Conservation (phyloP, 1,140 invertebrate species). For the Neodiprion fabricii region DNA sequence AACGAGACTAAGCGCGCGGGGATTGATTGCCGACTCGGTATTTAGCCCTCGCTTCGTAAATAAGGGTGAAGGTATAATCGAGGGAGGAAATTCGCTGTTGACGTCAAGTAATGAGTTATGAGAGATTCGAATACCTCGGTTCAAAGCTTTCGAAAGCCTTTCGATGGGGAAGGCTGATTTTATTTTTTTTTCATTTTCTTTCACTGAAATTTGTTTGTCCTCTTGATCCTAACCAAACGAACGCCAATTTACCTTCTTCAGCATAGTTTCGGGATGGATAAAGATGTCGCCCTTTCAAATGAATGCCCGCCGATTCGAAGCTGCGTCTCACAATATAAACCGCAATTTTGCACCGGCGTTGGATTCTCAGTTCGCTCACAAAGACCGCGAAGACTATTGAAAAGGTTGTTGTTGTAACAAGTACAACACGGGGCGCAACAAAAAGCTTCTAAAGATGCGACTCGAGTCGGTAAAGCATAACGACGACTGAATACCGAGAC, state of each 20-base stretch:
- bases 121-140: constrained; percentile 34
- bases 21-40: constrained; percentile 39
- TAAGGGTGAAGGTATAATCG: constrained; percentile 26
- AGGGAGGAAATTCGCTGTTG: constrained; percentile 20
- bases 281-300: no score
- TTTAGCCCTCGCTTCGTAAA: constrained; percentile 35
- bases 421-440: no score
- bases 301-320: no score
- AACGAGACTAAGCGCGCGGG: constrained; percentile 8
- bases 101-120: constrained; percentile 34
- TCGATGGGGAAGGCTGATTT: constrained; percentile 24
- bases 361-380: no score
- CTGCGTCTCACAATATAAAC: no score
- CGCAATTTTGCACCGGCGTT: no score
- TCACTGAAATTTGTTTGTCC: constrained; percentile 35
- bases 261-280: background rate
- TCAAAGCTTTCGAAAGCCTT: constrained; percentile 30
- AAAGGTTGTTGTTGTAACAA: no score
- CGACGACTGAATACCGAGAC: no score
- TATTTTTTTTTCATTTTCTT: constrained; percentile 15
- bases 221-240: background rate
- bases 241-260: background rate
- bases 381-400: no score
- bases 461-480: no score
- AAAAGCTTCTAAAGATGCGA: no score